These are phyloP conservation scores for Drosophila histrio DNA, from an alignment of 2,888 invertebrate genomes.

Conservation along the genomic window DNA sequence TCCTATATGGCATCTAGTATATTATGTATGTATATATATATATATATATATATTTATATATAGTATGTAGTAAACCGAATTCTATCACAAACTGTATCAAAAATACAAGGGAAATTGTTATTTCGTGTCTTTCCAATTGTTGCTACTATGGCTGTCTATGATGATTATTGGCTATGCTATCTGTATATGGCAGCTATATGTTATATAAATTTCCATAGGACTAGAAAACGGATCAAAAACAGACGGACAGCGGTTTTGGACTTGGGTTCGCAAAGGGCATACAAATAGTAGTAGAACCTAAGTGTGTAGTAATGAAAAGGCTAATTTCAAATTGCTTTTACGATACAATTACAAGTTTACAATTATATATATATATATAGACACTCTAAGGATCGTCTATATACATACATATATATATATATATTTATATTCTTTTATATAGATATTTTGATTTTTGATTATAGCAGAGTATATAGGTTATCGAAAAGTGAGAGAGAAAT, in stretches of 20 bases:
- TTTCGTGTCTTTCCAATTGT: slow-evolving; percentile 1
- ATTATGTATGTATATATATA: slow-evolving; percentile 10
- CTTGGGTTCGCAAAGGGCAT: background rate
- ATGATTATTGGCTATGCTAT: slow-evolving; percentile 6
- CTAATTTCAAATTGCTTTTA: slow-evolving; percentile 15
- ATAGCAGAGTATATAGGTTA: slow-evolving; percentile 17
- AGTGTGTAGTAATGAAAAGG: slow-evolving; percentile 1
- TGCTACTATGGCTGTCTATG: slow-evolving; percentile 4
- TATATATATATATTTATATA: background rate
- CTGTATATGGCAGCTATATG: slow-evolving; percentile 16
- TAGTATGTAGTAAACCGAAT: background rate
- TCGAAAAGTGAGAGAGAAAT: slow-evolving; percentile 25
- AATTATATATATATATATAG: background rate
- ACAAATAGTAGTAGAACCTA: background rate
- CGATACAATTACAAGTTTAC: slow-evolving; percentile 1
- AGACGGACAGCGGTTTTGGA: background rate
- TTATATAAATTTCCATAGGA: background rate
- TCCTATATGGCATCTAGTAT: slow-evolving; percentile 18
- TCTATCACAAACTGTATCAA: slow-evolving; percentile 22
- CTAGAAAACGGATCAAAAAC: background rate
- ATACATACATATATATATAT: background rate
- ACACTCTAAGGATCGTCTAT: background rate
- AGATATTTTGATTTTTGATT: slow-evolving; percentile 13
- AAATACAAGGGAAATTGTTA: slow-evolving; percentile 5
- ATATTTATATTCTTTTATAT: background rate